Evolutionary conservation across 2,113 vertebrate genomes (phyloP), one percentile per base, ranked within the genome.

Genomic region (Aleadryas rufinucha): DNA sequence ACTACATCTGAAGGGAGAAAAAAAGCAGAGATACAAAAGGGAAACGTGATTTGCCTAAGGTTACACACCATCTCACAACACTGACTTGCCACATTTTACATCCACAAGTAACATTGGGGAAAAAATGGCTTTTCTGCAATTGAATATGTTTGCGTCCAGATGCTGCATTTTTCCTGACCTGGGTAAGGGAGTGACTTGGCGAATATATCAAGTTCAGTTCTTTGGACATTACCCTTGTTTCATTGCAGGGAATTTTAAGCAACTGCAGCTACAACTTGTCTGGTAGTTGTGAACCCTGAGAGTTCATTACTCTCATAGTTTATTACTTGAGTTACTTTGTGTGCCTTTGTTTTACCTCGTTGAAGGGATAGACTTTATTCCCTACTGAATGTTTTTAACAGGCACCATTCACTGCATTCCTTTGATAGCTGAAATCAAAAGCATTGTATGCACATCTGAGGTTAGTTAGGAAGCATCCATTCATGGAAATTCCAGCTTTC

Each of bases 371-470:
- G 41, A 64, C 2, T 2, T 8, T 42, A 13, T 57, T 85, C n/a
- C 65, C 82, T 41, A 19, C 28, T n/a, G 35, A 22, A 27, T 42
- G 4, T 18, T 83, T 83, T 59, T 49, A 61, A 23, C 50, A 13
- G n/a, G 52, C 19, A 20, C 16, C 17, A 16, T 41, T 84, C 22
- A 42, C 12, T 81, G 72, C 5, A 39, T 7, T 78, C 7, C 24
- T 31, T 26, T 35, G 65, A 64, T 1, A 50, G 53, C n/a, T 63
- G 53, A 59, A 79, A 57, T 60, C 23, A 82, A 53, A 66, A 59
- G 30, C 28, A 49, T 41, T 0, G 0, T 14, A 17, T 3, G 11
- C 31, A 42, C 9, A 18, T 63, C 47, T 5, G 6, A 75, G 30
- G 11, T 23, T 76, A 64, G 39, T 42, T 42, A 52, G 42, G n/a